phyloP scores from a whole-genome alignment of 2,888 invertebrate species.

The Lepeophtheirus nordmannii region DNA sequence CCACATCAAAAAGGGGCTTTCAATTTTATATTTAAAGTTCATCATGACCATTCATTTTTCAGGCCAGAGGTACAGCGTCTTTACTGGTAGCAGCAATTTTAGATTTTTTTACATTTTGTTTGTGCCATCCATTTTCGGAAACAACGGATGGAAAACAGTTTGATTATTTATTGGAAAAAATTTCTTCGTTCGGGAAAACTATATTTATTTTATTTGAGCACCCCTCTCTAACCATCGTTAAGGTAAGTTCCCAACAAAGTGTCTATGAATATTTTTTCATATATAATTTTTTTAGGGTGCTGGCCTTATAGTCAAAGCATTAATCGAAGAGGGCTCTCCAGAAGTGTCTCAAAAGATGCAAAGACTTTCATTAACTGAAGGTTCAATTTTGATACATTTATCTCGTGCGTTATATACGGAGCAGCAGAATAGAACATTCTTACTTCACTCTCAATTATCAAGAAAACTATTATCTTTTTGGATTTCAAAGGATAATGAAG shows the following conservation, averaged over 20 bases:
- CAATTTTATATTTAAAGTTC: not conserved
- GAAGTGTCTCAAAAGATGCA: slow-evolving; percentile 87
- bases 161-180: slow-evolving; percentile 80
- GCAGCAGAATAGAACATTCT: slow-evolving; percentile 43
- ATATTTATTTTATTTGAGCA: slow-evolving; percentile 44
- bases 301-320: slow-evolving; percentile 86
- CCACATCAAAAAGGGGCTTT: not conserved
- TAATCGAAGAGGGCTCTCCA: slow-evolving; percentile 92
- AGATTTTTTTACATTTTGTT: slow-evolving; percentile 89
- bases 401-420: slow-evolving; percentile 71
- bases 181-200: slow-evolving; percentile 61
- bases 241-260: slow-evolving; percentile 35
- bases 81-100: slow-evolving; percentile 92
- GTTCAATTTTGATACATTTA: slow-evolving; percentile 81
- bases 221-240: slow-evolving; percentile 92
- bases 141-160: slow-evolving; percentile 94
- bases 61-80: slow-evolving; percentile 85
- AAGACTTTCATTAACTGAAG: slow-evolving; percentile 82
- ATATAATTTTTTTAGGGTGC: slow-evolving; percentile 47
- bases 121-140: slow-evolving; percentile 97
- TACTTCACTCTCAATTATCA: slow-evolving; percentile 79
- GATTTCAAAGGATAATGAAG: slow-evolving; percentile 78
- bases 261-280: not conserved
- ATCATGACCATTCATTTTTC: slow-evolving; percentile 26
- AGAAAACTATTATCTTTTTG: slow-evolving; percentile 85